These are phyloP conservation scores for Paracentrotus lividus DNA, from an alignment of 53 echinoderm and acorn worm species.

Conservation along the genomic window DNA sequence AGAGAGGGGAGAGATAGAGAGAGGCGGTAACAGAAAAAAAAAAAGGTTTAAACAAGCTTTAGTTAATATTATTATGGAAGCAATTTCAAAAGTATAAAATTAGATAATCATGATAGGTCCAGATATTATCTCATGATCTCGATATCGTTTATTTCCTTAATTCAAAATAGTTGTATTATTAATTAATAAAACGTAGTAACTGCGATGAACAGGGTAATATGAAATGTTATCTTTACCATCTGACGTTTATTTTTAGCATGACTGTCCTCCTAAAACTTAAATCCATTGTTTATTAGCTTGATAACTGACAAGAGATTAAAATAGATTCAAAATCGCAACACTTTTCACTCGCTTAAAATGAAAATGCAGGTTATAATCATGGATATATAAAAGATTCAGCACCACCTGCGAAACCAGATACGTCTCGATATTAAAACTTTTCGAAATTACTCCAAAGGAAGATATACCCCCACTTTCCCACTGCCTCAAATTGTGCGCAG, in stretches of 20 bases:
- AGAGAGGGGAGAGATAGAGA: background rate
- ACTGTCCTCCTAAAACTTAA: background rate
- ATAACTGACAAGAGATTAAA: constrained; percentile 38
- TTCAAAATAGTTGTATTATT: background rate
- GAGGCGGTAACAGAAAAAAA: background rate
- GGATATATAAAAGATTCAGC: no score
- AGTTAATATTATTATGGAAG: no score
- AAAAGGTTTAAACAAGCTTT: no score
- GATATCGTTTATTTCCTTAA: background rate
- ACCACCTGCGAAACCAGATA: constrained; percentile 29
- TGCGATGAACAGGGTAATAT: background rate
- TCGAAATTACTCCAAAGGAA: background rate
- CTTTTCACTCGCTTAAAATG: background rate
- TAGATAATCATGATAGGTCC: no score
- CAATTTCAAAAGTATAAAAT: no score
- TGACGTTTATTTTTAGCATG: background rate
- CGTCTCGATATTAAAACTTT: constrained; percentile 9
- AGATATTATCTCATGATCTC: background rate
- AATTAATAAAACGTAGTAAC: no score
- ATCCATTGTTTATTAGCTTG: background rate
- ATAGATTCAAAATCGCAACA: constrained; percentile 38
- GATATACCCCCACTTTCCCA: background rate
- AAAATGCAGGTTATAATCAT: background rate
- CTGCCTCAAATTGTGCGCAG: background rate
- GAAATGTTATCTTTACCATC: background rate